These are phyloP conservation scores for Epinotia nisella DNA, from an alignment of 2,888 invertebrate species.

Conservation along the genomic window DNA sequence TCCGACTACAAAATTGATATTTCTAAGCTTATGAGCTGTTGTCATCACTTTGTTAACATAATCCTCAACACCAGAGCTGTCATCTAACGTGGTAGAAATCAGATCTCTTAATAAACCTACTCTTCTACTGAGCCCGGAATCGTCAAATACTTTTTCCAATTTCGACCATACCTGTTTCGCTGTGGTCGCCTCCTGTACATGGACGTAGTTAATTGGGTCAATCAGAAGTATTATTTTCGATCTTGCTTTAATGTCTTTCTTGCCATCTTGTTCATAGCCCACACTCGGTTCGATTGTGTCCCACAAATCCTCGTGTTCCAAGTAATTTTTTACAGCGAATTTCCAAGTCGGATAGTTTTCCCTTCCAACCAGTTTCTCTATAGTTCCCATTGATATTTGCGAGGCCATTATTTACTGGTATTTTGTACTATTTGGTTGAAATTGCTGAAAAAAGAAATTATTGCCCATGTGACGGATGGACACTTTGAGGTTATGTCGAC, in stretches of 20 bases:
- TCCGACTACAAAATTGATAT: slow-evolving; percentile 47
- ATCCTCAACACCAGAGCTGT: slow-evolving; percentile 45
- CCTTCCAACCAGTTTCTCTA: too few species aligned
- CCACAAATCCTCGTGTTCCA: slow-evolving; percentile 15
- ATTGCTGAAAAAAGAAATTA: neutral
- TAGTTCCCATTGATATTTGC: too few species aligned
- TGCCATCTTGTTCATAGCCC: neutral
- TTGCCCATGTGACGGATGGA: neutral
- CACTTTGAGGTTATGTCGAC: neutral
- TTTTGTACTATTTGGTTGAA: neutral
- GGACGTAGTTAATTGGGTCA: slow-evolving; percentile 8
- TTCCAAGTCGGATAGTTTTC: too few species aligned
- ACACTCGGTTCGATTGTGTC: neutral
- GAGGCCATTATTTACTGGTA: neutral
- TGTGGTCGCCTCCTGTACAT: slow-evolving; percentile 30
- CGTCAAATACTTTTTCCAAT: slow-evolving; percentile 32
- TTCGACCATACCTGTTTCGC: slow-evolving; percentile 38
- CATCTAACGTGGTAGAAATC: slow-evolving; percentile 45
- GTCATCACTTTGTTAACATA: slow-evolving; percentile 47
- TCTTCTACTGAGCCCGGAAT: slow-evolving; percentile 42
- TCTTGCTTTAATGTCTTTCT: slow-evolving; percentile 3
- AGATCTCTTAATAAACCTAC: slow-evolving; percentile 48
- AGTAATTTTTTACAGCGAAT: too few species aligned
- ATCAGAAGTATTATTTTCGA: slow-evolving; percentile 1
- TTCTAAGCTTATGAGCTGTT: slow-evolving; percentile 47